Evolutionary conservation across 2,888 invertebrate species (phyloP).

Genomic region (Euplexia lucipara): DNA sequence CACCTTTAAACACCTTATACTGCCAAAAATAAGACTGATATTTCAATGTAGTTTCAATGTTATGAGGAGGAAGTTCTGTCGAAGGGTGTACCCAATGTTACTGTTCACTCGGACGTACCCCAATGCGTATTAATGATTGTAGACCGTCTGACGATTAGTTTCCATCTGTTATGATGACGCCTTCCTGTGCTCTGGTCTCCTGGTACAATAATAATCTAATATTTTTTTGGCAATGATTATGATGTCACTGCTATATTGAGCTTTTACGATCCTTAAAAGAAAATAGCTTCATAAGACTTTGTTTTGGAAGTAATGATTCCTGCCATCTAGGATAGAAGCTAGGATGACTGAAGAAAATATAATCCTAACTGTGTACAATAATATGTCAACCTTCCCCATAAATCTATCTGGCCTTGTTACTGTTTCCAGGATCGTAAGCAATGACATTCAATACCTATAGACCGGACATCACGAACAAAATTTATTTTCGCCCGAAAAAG

Average conservation of each 20-base stretch:
- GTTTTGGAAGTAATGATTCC: too few relatives aligned
- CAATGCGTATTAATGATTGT: conserved; percentile 87
- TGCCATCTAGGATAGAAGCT: too few relatives aligned
- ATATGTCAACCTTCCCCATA: too few relatives aligned
- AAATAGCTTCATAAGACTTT: neutral
- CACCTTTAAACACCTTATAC: accelerated
- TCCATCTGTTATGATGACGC: conserved; percentile 83
- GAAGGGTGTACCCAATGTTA: conserved; percentile 70
- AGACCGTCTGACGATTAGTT: conserved; percentile 80
- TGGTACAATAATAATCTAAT: conserved; percentile 60
- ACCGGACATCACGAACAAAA: too few relatives aligned
- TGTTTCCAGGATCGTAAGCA: too few relatives aligned
- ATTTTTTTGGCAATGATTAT: conserved; percentile 45
- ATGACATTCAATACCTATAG: too few relatives aligned
- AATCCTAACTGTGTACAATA: too few relatives aligned
- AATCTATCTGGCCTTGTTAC: too few relatives aligned
- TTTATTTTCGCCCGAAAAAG: too few relatives aligned
- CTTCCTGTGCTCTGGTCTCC: conserved; percentile 69
- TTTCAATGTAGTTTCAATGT: neutral
- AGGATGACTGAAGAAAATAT: too few relatives aligned
- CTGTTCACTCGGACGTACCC: conserved; percentile 82
- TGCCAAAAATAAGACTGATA: neutral
- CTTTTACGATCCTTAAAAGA: neutral
- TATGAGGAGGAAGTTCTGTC: conserved; percentile 43
- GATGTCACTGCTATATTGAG: conserved; percentile 2